A percentile compares a stretch with the other conserved stretches of the same genome.
phyloP scores from a whole-genome alignment of 2,113 vertebrate species.

The Myotis yumanensis region DNA sequence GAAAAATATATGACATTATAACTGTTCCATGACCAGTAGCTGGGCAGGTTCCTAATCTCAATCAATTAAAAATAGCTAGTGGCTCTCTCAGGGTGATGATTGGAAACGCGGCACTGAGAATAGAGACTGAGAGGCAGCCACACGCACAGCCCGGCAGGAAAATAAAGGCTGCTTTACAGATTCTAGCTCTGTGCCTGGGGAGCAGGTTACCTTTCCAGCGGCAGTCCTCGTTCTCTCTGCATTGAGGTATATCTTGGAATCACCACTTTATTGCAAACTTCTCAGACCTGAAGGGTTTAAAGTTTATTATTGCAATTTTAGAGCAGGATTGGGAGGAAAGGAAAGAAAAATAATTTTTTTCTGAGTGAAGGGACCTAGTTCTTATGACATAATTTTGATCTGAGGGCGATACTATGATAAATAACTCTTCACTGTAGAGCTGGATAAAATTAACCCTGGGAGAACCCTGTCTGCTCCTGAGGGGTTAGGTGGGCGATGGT shows the following conservation, averaged over 20 bases:
- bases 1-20: neutral
- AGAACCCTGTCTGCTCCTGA: neutral
- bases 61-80: neutral
- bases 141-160: neutral
- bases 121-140: neutral
- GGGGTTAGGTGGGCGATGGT: neutral
- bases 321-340: slow-evolving; percentile 41
- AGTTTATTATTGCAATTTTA: slow-evolving; percentile 58
- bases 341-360: slow-evolving; percentile 66
- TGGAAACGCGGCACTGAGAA: neutral
- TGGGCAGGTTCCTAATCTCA: neutral
- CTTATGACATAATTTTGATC: slow-evolving; percentile 54
- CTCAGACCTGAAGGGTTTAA: slow-evolving; percentile 65
- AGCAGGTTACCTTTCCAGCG: slow-evolving; percentile 38
- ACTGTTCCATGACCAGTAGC: neutral
- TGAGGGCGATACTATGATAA: slow-evolving; percentile 54
- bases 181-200: neutral
- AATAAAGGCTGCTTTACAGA: neutral
- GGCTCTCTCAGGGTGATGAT: neutral
- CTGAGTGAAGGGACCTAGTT: slow-evolving; percentile 60
- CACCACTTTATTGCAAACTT: slow-evolving; percentile 49
- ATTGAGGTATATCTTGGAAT: slow-evolving; percentile 54
- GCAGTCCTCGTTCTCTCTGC: slow-evolving; percentile 44
- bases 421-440: slow-evolving; percentile 49
- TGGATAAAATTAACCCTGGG: slow-evolving; percentile 56